These are phyloP conservation scores for Emmelina monodactyla DNA, from an alignment of 2,888 invertebrate genomes.

Conservation along the genomic window DNA sequence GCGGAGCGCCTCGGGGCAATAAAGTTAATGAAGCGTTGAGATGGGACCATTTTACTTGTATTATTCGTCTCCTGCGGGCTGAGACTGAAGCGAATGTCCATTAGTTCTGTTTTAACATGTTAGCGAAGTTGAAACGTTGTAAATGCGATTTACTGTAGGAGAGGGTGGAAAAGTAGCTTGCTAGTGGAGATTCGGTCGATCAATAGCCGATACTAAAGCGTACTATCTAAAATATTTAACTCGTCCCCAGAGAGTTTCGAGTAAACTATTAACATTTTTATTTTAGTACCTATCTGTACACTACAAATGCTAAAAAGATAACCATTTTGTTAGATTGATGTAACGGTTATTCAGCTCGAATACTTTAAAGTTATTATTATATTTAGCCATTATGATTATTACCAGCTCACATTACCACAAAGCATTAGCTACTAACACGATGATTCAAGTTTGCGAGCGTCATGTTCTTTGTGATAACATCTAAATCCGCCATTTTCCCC, in stretches of 20 bases:
- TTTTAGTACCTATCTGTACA: too few species aligned
- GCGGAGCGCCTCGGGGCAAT: conserved; percentile 62
- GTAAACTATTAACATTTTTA: too few species aligned
- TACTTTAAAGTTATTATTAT: too few species aligned
- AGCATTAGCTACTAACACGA: conserved; percentile 38
- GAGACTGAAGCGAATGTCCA: conserved; percentile 66
- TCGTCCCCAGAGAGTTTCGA: background rate
- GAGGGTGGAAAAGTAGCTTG: conserved; percentile 60
- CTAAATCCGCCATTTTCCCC: conserved; percentile 43
- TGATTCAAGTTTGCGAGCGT: conserved; percentile 24
- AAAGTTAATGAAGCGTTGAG: conserved; percentile 67
- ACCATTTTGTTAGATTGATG: too few species aligned
- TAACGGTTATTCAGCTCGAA: too few species aligned
- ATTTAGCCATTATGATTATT: too few species aligned
- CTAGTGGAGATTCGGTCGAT: conserved; percentile 17
- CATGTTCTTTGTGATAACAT: conserved; percentile 46
- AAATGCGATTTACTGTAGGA: conserved; percentile 63
- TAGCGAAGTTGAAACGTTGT: conserved; percentile 66
- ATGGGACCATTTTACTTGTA: conserved; percentile 67
- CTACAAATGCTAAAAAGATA: too few species aligned
- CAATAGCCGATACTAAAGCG: conserved; percentile 1
- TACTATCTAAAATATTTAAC: conserved; percentile 27
- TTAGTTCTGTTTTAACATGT: conserved; percentile 68
- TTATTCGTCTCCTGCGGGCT: conserved; percentile 65
- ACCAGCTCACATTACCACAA: conserved; percentile 36